A percentile compares a stretch with the other conserved stretches of the same genome.
phyloP scores from a whole-genome alignment of 2,797 vertebrate genomes.

The Megaceryle alcyon region DNA sequence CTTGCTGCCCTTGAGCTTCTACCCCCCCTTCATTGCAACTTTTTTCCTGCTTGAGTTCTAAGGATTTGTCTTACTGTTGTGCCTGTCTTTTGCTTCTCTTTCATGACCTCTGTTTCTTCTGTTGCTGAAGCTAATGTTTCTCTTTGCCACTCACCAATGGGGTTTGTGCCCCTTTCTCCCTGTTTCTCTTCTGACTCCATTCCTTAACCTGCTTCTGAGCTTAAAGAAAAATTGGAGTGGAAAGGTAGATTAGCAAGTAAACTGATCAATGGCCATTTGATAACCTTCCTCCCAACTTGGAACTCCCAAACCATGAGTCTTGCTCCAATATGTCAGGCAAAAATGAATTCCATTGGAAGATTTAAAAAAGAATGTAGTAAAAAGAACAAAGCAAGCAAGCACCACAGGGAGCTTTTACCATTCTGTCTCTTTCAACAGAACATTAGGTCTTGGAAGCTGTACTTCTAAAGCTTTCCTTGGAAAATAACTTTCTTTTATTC shows the following conservation, averaged over 20 bases:
- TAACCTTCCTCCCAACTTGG: background rate
- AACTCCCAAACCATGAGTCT: constrained; percentile 18
- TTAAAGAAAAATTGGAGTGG: background rate
- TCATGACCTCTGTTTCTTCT: background rate
- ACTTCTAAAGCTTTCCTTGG: constrained; percentile 8
- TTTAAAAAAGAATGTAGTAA: background rate
- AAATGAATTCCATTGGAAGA: background rate
- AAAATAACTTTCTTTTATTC: constrained; percentile 7
- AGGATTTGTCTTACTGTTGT: background rate
- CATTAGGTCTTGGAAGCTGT: background rate
- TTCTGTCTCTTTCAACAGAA: background rate
- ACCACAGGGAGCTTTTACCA: background rate
- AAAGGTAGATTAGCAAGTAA: background rate
- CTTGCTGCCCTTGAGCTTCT: constrained; percentile 14
- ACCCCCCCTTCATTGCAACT: accelerated
- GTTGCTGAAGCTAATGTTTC: background rate
- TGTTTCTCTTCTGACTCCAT: background rate
- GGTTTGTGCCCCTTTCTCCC: background rate
- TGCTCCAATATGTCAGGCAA: background rate
- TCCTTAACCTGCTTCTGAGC: constrained; percentile 3
- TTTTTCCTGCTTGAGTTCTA: background rate
- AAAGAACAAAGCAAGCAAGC: background rate
- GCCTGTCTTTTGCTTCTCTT: background rate
- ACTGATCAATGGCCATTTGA: constrained; percentile 18
- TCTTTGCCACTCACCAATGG: background rate